Base-by-base conservation (phyloP, 1,140 invertebrate genomes). In the Sesamia nonagrioides region DNA sequence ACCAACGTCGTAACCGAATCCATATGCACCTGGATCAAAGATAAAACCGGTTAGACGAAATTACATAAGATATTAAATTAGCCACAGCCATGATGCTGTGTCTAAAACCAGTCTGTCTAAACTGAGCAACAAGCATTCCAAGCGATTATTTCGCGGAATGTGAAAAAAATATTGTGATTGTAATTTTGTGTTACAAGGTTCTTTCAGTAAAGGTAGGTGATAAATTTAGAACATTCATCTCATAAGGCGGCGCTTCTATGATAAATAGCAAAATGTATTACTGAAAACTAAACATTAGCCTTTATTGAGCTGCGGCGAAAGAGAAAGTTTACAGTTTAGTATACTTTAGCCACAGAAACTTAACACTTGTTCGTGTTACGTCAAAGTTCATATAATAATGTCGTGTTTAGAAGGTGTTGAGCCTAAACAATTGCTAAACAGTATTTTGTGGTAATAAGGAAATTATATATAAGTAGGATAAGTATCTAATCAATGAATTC, bases 1-100 rank as follows among this genome's bases (percentile, higher is more conserved):
- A 74, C 96, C 96, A 1, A 97, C 95, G 88, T 97, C 96, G 86
- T 97, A 97, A 61, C 97, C 97, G 87, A 97, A 97, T 85, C 96
- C 96, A 88, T 97, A 97, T 60, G 96, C 95, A 88, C 95, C 97
- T 97, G 82, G 6, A 87, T 15, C 40, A 50, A 82, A 61, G n/a
- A 58, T 35, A 71, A 68, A 75, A 75, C 72, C 7, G 33, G 52
- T 58, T 74, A 56, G 33, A 35, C 17, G 13, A 37, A 68, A 60
- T 68, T 27, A 78, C n/a, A 76, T 17, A 76, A 35, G n/a, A 61
- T 69, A 27, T 71, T 27, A 71, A 52, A 21, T 52, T 35, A 71
- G 27, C 4, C 21, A 54, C 45, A 71, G n/a, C 68, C 40, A 33
- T 50, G 21, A 50, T 48, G 21, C 21, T 68, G 8, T 27, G 27